These are phyloP conservation scores for Plagodis dolabraria DNA, from an alignment of 2,888 invertebrate species.

Conservation along the genomic window DNA sequence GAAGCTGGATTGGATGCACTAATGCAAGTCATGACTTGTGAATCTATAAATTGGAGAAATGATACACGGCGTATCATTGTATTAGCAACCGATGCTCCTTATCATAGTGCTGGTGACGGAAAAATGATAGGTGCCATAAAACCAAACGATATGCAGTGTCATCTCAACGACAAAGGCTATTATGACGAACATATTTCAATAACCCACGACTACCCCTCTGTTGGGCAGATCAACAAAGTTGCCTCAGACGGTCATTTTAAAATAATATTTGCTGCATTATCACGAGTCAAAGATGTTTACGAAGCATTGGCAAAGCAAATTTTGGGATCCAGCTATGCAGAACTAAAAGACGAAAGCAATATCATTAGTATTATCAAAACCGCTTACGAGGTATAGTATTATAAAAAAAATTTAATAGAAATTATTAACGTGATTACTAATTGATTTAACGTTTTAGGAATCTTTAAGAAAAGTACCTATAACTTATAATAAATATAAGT, in stretches of 20 bases:
- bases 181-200: constrained; percentile 71
- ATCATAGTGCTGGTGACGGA: constrained; percentile 93
- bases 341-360: constrained; percentile 67
- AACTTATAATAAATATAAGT: constrained; percentile 26
- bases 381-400: constrained; percentile 86
- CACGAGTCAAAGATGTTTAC: constrained; percentile 70
- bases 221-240: constrained; percentile 87
- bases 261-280: constrained; percentile 90
- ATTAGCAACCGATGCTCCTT: constrained; percentile 91
- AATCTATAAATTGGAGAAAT: constrained; percentile 90
- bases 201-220: constrained; percentile 90
- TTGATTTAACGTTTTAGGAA: constrained; percentile 11
- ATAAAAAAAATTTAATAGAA: too few species aligned
- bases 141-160: constrained; percentile 89
- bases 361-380: constrained; percentile 88
- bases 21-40: constrained; percentile 92
- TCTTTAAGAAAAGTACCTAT: background rate
- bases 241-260: constrained; percentile 89
- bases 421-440: background rate
- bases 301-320: constrained; percentile 84
- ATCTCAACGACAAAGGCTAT: constrained; percentile 83
- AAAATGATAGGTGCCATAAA: constrained; percentile 88
- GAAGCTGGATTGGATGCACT: constrained; percentile 95
- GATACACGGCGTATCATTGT: constrained; percentile 90
- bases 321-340: constrained; percentile 87